Base-by-base conservation (phyloP, 1,140 invertebrate species). In the Sitophilus oryzae region DNA sequence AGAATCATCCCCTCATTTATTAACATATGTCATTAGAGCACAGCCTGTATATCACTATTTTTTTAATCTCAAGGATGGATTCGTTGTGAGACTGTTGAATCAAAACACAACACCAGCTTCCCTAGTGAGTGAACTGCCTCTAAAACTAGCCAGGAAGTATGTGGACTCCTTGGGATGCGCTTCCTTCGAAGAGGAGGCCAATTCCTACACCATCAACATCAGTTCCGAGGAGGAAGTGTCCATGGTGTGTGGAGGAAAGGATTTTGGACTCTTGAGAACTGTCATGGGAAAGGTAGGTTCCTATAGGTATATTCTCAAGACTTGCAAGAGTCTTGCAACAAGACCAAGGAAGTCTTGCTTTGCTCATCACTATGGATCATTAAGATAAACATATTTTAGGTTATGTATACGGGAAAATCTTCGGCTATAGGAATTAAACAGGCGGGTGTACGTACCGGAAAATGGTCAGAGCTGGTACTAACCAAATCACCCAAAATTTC, bases 211-310 rank as follows among this genome's bases (percentile, higher is more conserved):
- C 74, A 47, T 68, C 19, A 76, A 75, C 66, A 75, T 74, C 18
- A 82, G 79, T 8, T 79, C 77, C 62, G 85, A 87, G 57, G 87
- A 90, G 64, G 84, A 86, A 71, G 75, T 85, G 15, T 75, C 75
- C 0, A 75, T 72, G 18, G 79, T 91, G 16, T 68, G 64, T 48
- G 80, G 85, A 25, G 91, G 89, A 5, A 93, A 92, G 72, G 91
- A 93, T 64, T 94, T 96, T 74, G 83, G 81, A 30, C 68, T 96
- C 16, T 71, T 93, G 1, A 80, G 81, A 66, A 92, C 89, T 4
- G 70, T 78, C 3, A 81, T 82, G 40, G 90, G 91, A 63, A 91
- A 90, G 76, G 83, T 87, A 71, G 11, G 14, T 6, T 3, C 10
- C 11, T 10, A 11, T 6, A 15, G 10, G 8, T 43, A 18, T 19